These are phyloP conservation scores for Pherbina coryleti DNA, from an alignment of 2,888 invertebrate genomes.

Conservation along the genomic window DNA sequence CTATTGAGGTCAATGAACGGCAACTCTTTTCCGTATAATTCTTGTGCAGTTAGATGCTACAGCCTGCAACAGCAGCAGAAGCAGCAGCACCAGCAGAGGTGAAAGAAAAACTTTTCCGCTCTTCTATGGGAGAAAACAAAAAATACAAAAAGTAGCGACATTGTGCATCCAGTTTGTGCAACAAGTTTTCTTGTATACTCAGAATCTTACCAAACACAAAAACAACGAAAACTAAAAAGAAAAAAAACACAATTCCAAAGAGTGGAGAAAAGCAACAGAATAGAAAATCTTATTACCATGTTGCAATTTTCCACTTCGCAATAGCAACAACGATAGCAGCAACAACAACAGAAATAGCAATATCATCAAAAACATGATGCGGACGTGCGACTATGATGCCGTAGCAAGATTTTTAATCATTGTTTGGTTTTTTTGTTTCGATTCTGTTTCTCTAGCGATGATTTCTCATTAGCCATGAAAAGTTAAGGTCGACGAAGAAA, in stretches of 20 bases:
- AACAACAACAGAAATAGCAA: not conserved
- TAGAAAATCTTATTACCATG: too few relatives aligned
- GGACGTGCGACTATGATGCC: not conserved
- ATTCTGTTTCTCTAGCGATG: too few relatives aligned
- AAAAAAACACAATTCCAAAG: too few relatives aligned
- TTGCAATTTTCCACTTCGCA: not conserved
- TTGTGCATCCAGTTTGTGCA: constrained; percentile 13
- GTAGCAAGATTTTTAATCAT: not conserved
- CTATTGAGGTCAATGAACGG: constrained; percentile 16
- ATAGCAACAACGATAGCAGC: not conserved
- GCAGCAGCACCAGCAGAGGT: not conserved
- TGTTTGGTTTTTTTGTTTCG: not conserved
- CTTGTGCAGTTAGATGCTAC: not conserved
- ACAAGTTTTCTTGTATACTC: not conserved
- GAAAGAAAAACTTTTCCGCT: constrained; percentile 1
- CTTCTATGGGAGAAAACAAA: not conserved
- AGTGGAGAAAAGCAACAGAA: too few relatives aligned
- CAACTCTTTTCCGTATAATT: constrained; percentile 12
- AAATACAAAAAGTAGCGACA: not conserved
- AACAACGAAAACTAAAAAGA: too few relatives aligned
- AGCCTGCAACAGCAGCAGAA: not conserved
- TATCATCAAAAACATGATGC: not conserved
- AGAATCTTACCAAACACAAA: too few relatives aligned
- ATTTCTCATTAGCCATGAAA: too few relatives aligned
- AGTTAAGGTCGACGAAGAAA: too few relatives aligned